Base-by-base conservation (phyloP, 2,888 invertebrate species). In the Ennomos fuscantarius region DNA sequence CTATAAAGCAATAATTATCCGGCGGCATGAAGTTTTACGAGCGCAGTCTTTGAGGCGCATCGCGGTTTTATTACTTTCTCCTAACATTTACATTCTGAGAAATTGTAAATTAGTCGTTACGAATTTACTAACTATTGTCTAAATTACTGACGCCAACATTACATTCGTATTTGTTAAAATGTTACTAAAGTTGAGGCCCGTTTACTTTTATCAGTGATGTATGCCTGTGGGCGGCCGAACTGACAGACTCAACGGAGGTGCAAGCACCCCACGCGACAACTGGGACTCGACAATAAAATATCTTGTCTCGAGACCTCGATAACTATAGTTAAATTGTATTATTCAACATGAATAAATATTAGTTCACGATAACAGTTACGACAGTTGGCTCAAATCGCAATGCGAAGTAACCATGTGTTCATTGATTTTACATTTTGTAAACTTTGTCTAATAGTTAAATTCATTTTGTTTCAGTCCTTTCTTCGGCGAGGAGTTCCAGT, bases 401-500 rank as follows among this genome's bases (percentile, higher is more conserved):
- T 31, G 9, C 42, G 24, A 35, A 9, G 11, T 10, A 11, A 10
- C 1, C 11, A 11, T 13, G 13, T 13, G 9, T 34, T n/a, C n/a
- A 67, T 63, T 52, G 52, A 51, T 37, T 58, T 41, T 13, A 2
- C 42, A 42, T 37, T 34, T 55, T 9, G 12, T 42, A 13, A 43
- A 15, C 11, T 33, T 9, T 2, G 12, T 31, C n/a, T 41, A 33
- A 43, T 39, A 34, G 8, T 39, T 34, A 3, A 43, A 40, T 42
- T 9, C 50, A 33, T 70, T 62, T 84, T 73, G 74, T 95, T 94
- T 69, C 86, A 96, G 96, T 84, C 97, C 98, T 68, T 98, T 97
- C 89, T 98, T 97, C 86, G 97, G 97, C 62, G 98, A 98, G 84
- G 98, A 98, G 87, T 98, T 97, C 91, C 96, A 97, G 84, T 98